These are phyloP conservation scores for Drosophila nikananu DNA, from an alignment of 1,140 invertebrate species.

Conservation along the genomic window DNA sequence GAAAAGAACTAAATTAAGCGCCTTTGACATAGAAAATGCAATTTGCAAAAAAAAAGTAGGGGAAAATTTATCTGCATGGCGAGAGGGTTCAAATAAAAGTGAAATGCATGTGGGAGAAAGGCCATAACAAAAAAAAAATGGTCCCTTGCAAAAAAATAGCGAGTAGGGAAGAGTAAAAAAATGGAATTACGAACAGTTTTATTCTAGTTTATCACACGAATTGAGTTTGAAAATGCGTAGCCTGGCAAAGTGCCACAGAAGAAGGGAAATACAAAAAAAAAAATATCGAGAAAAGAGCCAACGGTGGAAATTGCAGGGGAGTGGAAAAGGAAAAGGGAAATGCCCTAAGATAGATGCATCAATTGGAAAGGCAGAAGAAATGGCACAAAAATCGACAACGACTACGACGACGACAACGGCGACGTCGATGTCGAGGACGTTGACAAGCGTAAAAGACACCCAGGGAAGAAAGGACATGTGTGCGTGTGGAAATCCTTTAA, in stretches of 20 bases:
- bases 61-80: conserved; percentile 44
- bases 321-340: conserved; percentile 42
- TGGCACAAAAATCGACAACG: conserved; percentile 58
- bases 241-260: conserved; percentile 46
- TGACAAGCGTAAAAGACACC: conserved; percentile 76
- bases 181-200: conserved; percentile 73
- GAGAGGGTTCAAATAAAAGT: conserved; percentile 47
- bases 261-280: conserved; percentile 5
- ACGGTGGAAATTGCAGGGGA: conserved; percentile 31
- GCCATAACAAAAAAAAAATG: conserved; percentile 38
- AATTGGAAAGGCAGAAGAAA: conserved; percentile 73
- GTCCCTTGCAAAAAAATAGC: conserved; percentile 29
- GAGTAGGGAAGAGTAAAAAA: conserved; percentile 26
- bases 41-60: conserved; percentile 53
- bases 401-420: conserved; percentile 28
- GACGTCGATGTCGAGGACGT: conserved; percentile 63
- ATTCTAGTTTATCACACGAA: conserved; percentile 81
- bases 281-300: background rate
- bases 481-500: conserved; percentile 77
- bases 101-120: conserved; percentile 54
- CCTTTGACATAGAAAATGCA: conserved; percentile 80
- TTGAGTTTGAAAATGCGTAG: conserved; percentile 77
- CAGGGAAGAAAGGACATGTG: conserved; percentile 52
- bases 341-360: conserved; percentile 74
- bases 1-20: conserved; percentile 73